Evolutionary conservation across 92 coral and sea anemone species (phyloP).

Genomic region (Actinostola sp.): DNA sequence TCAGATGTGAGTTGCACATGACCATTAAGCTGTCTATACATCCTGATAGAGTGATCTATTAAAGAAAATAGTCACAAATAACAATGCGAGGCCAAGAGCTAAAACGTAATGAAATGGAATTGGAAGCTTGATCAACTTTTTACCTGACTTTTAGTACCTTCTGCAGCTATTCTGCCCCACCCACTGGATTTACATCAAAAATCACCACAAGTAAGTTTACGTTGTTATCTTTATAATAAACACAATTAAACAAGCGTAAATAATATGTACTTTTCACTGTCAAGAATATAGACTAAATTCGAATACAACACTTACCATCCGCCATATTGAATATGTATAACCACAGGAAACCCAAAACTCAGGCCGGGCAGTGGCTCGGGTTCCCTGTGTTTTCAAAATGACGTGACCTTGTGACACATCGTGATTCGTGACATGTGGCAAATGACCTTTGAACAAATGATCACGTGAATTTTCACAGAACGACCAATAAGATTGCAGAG

Average conservation of each 20-base stretch:
- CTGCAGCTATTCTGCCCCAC: constrained; percentile 87
- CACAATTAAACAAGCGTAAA: not conserved
- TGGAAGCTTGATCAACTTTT: not conserved
- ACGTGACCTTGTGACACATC: not conserved
- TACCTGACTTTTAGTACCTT: constrained; percentile 45
- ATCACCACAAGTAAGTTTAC: constrained; percentile 77
- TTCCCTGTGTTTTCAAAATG: not conserved
- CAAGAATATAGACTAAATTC: not conserved
- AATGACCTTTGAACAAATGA: constrained; percentile 20
- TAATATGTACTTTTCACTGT: not conserved
- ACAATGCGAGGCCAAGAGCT: not conserved
- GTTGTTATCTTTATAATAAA: constrained; percentile 58
- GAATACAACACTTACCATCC: constrained; percentile 67
- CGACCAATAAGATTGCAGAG: constrained; percentile 30
- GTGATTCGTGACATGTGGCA: not conserved
- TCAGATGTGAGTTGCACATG: constrained; percentile 84
- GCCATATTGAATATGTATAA: constrained; percentile 72
- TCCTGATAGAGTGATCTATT: constrained; percentile 74
- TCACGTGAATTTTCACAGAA: constrained; percentile 20
- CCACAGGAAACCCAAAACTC: constrained; percentile 27
- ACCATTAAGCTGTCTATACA: constrained; percentile 89
- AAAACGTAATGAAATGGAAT: not conserved
- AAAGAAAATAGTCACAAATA: not conserved
- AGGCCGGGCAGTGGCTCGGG: not conserved
- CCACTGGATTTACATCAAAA: constrained; percentile 88